Conservation (phyloP, 1,140 invertebrate species). For the Protaetia brevitarsis region DNA sequence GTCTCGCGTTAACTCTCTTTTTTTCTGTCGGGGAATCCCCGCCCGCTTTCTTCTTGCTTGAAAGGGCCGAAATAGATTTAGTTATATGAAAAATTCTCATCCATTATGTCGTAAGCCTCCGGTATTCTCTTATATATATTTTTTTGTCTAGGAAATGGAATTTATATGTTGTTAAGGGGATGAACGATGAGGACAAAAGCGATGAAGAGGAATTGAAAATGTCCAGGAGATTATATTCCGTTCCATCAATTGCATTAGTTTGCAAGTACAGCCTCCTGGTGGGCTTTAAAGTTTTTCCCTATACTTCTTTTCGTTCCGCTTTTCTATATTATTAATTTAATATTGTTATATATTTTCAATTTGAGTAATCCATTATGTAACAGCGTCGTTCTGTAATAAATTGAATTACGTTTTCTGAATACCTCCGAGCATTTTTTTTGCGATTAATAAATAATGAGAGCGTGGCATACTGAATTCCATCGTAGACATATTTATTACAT, state of each 20-base stretch:
- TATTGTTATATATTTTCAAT: too few relatives aligned
- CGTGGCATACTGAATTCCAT: too few relatives aligned
- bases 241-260: neutral
- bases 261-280: too few relatives aligned
- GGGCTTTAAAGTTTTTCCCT: too few relatives aligned
- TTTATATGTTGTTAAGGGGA: slow-evolving; percentile 6
- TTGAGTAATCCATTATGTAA: too few relatives aligned
- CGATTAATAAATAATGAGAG: too few relatives aligned
- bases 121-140: slow-evolving; percentile 13
- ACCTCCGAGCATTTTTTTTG: too few relatives aligned
- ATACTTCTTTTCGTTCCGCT: too few relatives aligned
- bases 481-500: too few relatives aligned
- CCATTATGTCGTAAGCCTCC: neutral
- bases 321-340: too few relatives aligned
- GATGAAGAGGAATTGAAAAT: neutral
- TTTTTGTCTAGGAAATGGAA: slow-evolving; percentile 7
- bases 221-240: slow-evolving; percentile 12
- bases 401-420: too few relatives aligned
- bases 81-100: slow-evolving; percentile 18
- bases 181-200: neutral
- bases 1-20: neutral
- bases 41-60: slow-evolving; percentile 3
- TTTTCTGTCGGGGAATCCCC: neutral
- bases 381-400: too few relatives aligned
- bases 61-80: slow-evolving; percentile 15